Percentiles rank a stretch among this genome's conserved stretches.
Conservation (phyloP, 2,888 invertebrate genomes). For the Neocrepidodera transversa region DNA sequence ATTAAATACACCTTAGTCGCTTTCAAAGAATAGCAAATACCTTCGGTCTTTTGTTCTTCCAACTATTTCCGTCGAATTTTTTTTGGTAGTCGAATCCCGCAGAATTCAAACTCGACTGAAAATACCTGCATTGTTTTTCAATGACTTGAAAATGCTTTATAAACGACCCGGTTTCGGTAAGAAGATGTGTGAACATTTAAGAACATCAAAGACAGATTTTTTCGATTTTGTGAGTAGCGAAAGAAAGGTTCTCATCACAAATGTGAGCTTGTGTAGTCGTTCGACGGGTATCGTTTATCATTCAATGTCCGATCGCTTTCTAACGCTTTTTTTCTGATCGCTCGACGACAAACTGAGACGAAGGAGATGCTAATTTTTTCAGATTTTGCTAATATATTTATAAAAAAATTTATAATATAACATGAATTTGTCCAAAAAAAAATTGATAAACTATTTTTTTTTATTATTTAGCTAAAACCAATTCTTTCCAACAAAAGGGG, state of each 20-base stretch:
- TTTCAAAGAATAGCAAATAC: slow-evolving; percentile 36
- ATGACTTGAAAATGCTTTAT: slow-evolving; percentile 46
- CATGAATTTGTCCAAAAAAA: too few species aligned
- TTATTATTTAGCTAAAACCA: too few species aligned
- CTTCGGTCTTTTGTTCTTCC: slow-evolving; percentile 37
- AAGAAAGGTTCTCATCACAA: slow-evolving; percentile 41
- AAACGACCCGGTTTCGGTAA: slow-evolving; percentile 44
- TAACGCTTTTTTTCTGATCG: slow-evolving; percentile 39
- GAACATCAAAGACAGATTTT: slow-evolving; percentile 52
- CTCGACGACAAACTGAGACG: slow-evolving; percentile 11
- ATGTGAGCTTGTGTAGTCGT: slow-evolving; percentile 37
- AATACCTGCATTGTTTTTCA: slow-evolving; percentile 51
- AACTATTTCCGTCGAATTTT: slow-evolving; percentile 39
- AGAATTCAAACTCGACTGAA: slow-evolving; percentile 40
- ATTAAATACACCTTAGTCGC: slow-evolving; percentile 36
- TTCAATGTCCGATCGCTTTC: slow-evolving; percentile 44
- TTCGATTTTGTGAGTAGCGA: slow-evolving; percentile 41
- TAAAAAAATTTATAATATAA: too few species aligned
- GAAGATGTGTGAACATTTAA: slow-evolving; percentile 49
- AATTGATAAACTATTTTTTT: too few species aligned
- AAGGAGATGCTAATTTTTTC: neutral
- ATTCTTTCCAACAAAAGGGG: neutral
- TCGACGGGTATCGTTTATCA: slow-evolving; percentile 43
- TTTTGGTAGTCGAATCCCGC: slow-evolving; percentile 35
- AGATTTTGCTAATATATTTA: too few species aligned